These are phyloP conservation scores for Holacanthus passer DNA, from an alignment of 2,113 vertebrate genomes.

Conservation along the genomic window DNA sequence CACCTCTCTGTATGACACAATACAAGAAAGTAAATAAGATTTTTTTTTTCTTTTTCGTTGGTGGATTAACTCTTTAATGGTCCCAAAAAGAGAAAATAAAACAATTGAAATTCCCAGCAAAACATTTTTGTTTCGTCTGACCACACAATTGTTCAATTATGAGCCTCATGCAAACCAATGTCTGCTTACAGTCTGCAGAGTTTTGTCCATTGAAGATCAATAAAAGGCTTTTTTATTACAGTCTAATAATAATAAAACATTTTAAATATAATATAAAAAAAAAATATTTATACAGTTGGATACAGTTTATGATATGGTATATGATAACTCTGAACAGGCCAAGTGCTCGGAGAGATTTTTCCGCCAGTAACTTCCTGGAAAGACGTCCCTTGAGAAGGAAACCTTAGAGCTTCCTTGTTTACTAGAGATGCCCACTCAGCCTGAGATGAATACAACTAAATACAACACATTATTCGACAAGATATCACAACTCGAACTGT, in stretches of 20 bases:
- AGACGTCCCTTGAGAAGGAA: neutral
- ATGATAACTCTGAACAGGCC: neutral
- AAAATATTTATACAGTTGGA: too few species aligned
- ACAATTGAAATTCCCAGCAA: neutral
- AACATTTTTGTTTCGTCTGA: neutral
- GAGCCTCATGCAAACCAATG: too few species aligned
- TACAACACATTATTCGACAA: too few species aligned
- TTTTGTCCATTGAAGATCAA: neutral
- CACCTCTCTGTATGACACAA: neutral
- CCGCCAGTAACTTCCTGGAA: neutral
- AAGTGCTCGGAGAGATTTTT: neutral
- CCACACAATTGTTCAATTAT: neutral
- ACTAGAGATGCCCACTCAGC: too few species aligned
- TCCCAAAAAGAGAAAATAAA: neutral
- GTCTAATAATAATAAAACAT: neutral
- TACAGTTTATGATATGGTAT: too few species aligned
- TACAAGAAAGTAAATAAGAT: neutral
- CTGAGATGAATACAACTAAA: too few species aligned
- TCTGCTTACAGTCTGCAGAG: too few species aligned
- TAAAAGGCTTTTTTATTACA: too few species aligned
- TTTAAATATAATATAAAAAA: neutral
- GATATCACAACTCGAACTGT: too few species aligned
- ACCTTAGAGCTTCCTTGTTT: neutral
- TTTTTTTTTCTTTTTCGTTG: too few species aligned
- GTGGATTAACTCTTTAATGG: neutral